Evolutionary conservation across 2,888 invertebrate genomes (phyloP), one percentile per base, ranked within the genome.

Genomic region (Alloplasta piceator): DNA sequence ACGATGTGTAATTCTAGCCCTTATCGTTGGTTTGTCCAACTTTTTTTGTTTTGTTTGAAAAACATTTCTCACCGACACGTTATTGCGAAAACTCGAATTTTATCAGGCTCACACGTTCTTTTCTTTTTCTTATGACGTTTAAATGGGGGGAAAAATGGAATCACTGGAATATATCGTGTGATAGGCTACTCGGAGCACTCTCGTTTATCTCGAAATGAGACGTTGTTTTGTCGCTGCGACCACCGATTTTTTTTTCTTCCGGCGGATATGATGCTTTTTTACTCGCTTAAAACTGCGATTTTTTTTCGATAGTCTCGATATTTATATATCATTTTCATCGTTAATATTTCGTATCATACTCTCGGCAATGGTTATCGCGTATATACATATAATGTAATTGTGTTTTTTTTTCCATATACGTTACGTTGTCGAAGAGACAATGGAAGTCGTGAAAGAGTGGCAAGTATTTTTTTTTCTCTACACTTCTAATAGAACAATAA

Each of bases 381-480:
- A 50, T 70, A 67, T 73, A 67, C 55, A 73, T 73, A 52, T 46
- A 38, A 39, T 71, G 6, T 56, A 55, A n/a, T 55, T 16, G 39
- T 46, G 26, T 52, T 63, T 60, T 70, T 41, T 70, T 76, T 14
- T 79, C 52, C 50, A 38, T 56, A 66, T 60, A 43, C 38, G 14
- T 56, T 70, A 67, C 63, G 50, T 72, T 79, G 74, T 82, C 70
- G 56, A 78, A 67, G 50, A 71, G 67, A 82, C 66, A 83, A 67
- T 75, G 77, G 74, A 78, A 83, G 77, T 83, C 71, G 70, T 64
- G 56, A 75, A 68, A 80, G 48, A 84, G 80, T 82, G 83, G 74
- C 79, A 79, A 83, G 74, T 83, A 52, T 56, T 66, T 52, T 71
- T 58, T 46, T 48, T 38, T 5, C 3, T 46, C 9, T 70, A 56